Conservation (phyloP, 2,113 vertebrate species). For the Butorides virescens region DNA sequence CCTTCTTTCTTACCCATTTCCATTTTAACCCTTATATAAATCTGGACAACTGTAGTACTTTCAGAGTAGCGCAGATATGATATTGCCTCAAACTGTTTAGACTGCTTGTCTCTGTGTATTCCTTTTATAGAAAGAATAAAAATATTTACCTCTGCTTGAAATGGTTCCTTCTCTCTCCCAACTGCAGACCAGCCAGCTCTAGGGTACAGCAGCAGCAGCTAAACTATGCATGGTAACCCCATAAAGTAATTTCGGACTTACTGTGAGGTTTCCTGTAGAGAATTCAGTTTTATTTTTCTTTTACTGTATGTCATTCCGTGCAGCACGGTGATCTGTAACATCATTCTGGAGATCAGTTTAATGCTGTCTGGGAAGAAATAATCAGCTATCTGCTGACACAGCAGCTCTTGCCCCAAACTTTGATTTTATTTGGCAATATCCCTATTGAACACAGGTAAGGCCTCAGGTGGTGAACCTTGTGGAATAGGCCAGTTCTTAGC, state of each 20-base stretch:
- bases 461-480: neutral
- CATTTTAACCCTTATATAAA: neutral
- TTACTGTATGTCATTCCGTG: neutral
- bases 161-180: neutral
- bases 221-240: neutral
- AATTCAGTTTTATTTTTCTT: neutral
- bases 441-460: neutral
- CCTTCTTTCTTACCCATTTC: neutral
- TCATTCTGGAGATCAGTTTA: neutral
- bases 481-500: neutral
- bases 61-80: neutral
- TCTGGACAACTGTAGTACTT: neutral
- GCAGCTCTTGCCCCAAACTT: neutral
- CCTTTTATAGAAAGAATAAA: slow-evolving; percentile 58
- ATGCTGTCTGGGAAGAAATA: neutral
- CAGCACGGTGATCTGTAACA: neutral
- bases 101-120: slow-evolving; percentile 43
- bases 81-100: slow-evolving; percentile 12
- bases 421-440: neutral
- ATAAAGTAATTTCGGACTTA: neutral
- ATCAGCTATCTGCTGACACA: neutral
- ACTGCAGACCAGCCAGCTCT: neutral
- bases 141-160: slow-evolving; percentile 32
- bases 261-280: neutral
- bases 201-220: neutral